Conservation (phyloP, 1,140 invertebrate species). For the Psilanteris sp. region DNA sequence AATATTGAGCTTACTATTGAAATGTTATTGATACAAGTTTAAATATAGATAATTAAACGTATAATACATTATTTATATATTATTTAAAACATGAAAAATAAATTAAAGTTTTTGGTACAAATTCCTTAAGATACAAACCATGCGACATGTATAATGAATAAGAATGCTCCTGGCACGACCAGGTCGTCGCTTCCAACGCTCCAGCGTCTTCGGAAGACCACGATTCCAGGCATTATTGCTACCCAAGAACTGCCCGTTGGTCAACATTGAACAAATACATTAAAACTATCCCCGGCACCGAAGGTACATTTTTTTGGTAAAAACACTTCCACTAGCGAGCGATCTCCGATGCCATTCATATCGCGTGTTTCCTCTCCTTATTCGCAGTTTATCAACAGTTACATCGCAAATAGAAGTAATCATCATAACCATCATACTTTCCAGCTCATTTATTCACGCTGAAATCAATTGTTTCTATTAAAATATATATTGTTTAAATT, state of each 20-base stretch:
- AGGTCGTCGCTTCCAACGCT: conserved; percentile 94
- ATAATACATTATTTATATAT: too few species aligned
- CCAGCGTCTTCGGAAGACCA: conserved; percentile 92
- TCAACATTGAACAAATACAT: conserved; percentile 44
- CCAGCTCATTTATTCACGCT: conserved; percentile 14
- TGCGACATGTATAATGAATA: conserved; percentile 87
- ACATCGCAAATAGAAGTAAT: conserved; percentile 13
- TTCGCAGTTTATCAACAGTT: conserved; percentile 31
- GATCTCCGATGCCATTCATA: conserved; percentile 28
- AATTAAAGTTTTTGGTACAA: too few species aligned
- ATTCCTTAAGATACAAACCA: conserved; percentile 87
- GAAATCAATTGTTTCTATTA: conserved; percentile 22
- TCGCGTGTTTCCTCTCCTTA: conserved; percentile 20
- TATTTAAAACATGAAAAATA: too few species aligned
- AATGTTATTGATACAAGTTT: too few species aligned
- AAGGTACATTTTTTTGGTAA: conserved; percentile 30
- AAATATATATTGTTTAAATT: background rate
- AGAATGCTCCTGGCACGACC: conserved; percentile 89
- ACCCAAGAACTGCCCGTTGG: conserved; percentile 25
- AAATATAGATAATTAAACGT: too few species aligned
- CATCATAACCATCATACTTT: conserved; percentile 11
- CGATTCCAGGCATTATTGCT: conserved; percentile 89
- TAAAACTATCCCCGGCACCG: conserved; percentile 25
- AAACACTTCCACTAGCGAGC: conserved; percentile 15
- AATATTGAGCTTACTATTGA: too few species aligned